Conservation (phyloP, 2,113 vertebrate genomes). For the Rhinolophus ferrumequinum region DNA sequence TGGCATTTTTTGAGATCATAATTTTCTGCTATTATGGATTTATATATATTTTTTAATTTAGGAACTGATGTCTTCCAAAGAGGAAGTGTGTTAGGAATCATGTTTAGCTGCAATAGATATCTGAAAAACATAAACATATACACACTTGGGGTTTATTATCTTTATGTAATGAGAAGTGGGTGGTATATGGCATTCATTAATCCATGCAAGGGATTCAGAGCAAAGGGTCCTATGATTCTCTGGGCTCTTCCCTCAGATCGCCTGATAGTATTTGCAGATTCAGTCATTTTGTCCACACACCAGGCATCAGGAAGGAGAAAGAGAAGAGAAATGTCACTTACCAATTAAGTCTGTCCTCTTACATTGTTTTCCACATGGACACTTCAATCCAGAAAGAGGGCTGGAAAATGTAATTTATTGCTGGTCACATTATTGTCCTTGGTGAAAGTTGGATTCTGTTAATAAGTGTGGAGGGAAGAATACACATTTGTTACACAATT, state of each 20-base stretch:
- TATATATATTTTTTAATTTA: neutral
- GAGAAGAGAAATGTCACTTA: neutral
- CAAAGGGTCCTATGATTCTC: neutral
- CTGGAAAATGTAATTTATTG: neutral
- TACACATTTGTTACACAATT: neutral
- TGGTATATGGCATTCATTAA: neutral
- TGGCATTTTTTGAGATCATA: neutral
- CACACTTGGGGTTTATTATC: neutral
- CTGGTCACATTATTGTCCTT: neutral
- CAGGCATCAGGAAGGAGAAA: neutral
- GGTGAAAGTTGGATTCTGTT: neutral
- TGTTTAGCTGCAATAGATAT: neutral
- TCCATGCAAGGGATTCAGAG: neutral
- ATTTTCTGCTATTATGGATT: neutral
- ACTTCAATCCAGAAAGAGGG: neutral
- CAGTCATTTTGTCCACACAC: neutral
- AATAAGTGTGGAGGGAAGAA: neutral
- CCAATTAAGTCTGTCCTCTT: neutral
- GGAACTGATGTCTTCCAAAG: neutral
- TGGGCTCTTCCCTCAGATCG: neutral
- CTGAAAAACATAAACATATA: neutral
- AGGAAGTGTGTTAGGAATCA: neutral
- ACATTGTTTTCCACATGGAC: neutral
- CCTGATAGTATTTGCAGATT: neutral
- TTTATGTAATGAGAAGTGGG: neutral